Evolutionary conservation across 2,113 vertebrate species (phyloP).

Genomic region (Ciconia boyciana): DNA sequence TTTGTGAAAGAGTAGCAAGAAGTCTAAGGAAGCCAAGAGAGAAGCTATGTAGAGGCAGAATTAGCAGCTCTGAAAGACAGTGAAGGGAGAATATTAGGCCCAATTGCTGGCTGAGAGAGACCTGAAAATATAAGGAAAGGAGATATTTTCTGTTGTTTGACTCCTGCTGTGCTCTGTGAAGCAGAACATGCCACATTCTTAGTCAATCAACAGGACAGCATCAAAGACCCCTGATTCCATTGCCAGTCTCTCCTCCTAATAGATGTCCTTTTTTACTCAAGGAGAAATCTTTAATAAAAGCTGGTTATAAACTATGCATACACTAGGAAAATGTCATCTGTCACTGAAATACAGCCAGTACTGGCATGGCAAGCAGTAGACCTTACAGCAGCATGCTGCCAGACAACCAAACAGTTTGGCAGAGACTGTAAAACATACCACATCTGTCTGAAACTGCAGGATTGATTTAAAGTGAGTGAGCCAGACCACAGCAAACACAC

Average conservation of each 20-base stretch:
- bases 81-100: not conserved
- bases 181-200: not conserved
- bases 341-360: not conserved
- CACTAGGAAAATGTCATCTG: slow-evolving; percentile 21
- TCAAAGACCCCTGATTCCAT: not conserved
- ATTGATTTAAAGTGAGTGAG: not conserved
- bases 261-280: not conserved
- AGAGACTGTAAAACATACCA: not conserved
- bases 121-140: not conserved
- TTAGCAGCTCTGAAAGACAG: not conserved
- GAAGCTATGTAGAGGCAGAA: not conserved
- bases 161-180: not conserved
- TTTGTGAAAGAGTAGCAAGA: not conserved
- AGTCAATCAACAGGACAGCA: not conserved
- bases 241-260: not conserved
- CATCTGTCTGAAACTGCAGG: not conserved
- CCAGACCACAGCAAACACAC: not conserved
- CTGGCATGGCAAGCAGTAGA: not conserved
- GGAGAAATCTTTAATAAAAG: slow-evolving; percentile 13
- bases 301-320: not conserved
- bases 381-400: not conserved
- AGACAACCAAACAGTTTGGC: not conserved
- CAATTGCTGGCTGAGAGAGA: not conserved
- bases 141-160: not conserved
- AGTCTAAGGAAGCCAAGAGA: not conserved